Conservation (phyloP, 1,140 invertebrate species). For the Hycleus cichorii region DNA sequence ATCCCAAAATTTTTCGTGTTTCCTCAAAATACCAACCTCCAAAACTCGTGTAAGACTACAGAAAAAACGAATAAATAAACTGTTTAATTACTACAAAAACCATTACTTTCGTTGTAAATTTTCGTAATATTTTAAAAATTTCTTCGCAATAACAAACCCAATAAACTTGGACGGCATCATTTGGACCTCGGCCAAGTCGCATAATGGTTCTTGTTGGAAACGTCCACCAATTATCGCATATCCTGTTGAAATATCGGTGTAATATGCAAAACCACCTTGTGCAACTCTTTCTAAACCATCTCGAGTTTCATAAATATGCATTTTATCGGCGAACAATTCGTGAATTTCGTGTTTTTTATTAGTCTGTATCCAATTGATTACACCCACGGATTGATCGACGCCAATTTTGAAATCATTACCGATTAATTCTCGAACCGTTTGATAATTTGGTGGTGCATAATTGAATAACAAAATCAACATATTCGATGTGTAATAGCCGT, state of each 20-base stretch:
- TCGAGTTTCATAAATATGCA: neutral
- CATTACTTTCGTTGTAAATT: neutral
- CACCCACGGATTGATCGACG: neutral
- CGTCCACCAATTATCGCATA: slow-evolving; percentile 1
- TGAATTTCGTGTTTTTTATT: neutral
- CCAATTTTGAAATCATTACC: neutral
- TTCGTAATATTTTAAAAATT: neutral
- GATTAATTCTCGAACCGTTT: neutral
- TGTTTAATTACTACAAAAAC: no score
- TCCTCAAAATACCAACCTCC: neutral
- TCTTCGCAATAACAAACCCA: neutral
- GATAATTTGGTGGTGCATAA: neutral
- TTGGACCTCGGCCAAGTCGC: neutral
- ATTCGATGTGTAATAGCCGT: slow-evolving; percentile 3
- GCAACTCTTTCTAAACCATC: neutral
- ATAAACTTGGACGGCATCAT: slow-evolving; percentile 1
- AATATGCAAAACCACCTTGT: slow-evolving; percentile 2
- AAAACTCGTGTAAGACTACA: neutral
- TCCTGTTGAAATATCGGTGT: neutral
- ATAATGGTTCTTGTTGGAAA: neutral
- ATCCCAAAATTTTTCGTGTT: neutral
- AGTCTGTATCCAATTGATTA: neutral
- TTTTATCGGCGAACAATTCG: neutral
- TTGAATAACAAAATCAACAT: slow-evolving; percentile 4
- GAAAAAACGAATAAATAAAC: neutral